Base-by-base conservation (phyloP, 2,113 vertebrate species). In the Hystrix brachyura region DNA sequence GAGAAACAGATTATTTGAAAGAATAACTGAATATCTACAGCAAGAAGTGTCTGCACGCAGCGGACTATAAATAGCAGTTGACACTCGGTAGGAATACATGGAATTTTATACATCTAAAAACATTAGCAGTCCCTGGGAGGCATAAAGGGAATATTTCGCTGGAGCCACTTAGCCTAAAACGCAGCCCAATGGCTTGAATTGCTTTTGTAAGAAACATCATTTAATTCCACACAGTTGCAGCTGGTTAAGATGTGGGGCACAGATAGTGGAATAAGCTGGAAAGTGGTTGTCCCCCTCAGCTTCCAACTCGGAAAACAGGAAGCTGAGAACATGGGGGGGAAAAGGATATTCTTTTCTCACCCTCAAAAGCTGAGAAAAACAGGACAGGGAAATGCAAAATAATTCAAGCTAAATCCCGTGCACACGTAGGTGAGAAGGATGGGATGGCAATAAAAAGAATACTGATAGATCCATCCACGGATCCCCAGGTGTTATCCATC, bases 91-190 rank as follows among this genome's bases (percentile, higher is more conserved):
- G 12, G 19, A 43, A 13, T 48, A 25, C 9, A 15, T 15, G 25
- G 13, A 27, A 25, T 27, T 74, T 76, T 27, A 25, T 27, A 12
- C 23, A 29, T 46, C 12, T 27, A 46, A 21, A 74, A 25, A 5
- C 12, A 48, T 2, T 13, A 29, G 19, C 7, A 69, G 60, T n/a
- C 12, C 2, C 1, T 25, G 23, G 4, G 46, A 12, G 11, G 9
- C 12, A 74, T 46, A n/a, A 23, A 74, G 9, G 21, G 10, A 9
- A 23, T 9, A 11, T 74, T 43, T 74, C 8, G 21, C 38, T 46
- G 3, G 34, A 46, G 23, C 21, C 43, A 38, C 71, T 46, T 4
- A 25, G 21, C 19, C 43, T 46, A 46, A 15, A 69, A 10, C 19
- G 18, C 21, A 46, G 46, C 15, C 71, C 38, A 23, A 25, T 7